Evolutionary conservation across 2,888 invertebrate species (phyloP).

Genomic region (Tenthredo livida): DNA sequence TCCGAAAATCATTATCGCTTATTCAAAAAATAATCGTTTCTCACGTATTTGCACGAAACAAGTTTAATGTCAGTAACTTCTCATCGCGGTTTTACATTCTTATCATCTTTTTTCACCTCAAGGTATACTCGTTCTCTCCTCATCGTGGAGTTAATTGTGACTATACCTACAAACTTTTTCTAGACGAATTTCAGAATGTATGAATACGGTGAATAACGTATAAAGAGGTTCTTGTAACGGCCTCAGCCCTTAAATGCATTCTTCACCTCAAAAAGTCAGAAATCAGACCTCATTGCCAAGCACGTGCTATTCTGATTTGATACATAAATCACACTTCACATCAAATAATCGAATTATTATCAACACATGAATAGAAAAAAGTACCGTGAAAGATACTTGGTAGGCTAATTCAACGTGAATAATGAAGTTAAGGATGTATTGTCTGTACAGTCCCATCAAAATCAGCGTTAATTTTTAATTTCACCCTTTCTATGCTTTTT

Average conservation of each 20-base stretch:
- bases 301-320: not conserved
- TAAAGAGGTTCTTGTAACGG: not conserved
- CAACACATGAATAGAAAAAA: not conserved
- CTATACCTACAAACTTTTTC: not conserved
- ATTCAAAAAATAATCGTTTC: not conserved
- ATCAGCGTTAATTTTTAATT: too few species aligned
- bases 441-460: too few species aligned
- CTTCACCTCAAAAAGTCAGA: not conserved
- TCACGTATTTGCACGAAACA: not conserved
- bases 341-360: not conserved
- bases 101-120: not conserved
- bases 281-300: not conserved
- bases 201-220: not conserved
- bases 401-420: too few species aligned
- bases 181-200: not conserved
- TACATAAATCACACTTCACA: not conserved
- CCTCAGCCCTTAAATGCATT: not conserved
- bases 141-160: not conserved
- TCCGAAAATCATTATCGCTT: not conserved
- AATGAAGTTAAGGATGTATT: too few species aligned
- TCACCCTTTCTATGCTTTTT: too few species aligned
- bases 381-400: too few species aligned
- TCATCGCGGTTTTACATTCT: not conserved
- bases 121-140: not conserved
- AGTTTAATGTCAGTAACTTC: not conserved